Percentiles rank a stretch among this genome's conserved stretches.
phyloP scores from a whole-genome alignment of 2,797 vertebrate species.

The Psittacula derbiana region DNA sequence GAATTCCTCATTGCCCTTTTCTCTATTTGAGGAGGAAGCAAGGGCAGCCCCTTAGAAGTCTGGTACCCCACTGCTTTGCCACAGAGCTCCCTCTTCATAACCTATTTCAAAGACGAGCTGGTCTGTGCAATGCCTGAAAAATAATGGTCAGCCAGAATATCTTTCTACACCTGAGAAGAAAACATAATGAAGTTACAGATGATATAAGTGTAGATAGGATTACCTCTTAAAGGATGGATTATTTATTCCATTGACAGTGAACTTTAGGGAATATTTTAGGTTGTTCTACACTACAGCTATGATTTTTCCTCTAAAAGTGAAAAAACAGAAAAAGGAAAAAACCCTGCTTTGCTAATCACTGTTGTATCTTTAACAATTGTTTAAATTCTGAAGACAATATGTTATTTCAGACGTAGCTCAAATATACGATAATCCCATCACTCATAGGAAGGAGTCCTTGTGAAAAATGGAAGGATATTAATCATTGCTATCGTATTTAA shows the following conservation, averaged over 20 bases:
- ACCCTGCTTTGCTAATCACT: not conserved
- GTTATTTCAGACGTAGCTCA: not conserved
- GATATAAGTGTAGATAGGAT: not conserved
- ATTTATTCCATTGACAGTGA: not conserved
- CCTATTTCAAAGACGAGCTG: not conserved
- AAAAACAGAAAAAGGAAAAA: not conserved
- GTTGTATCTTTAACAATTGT: accelerated
- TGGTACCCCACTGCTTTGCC: accelerated
- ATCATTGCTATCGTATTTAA: not conserved
- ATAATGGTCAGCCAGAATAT: not conserved
- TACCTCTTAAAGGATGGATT: not conserved
- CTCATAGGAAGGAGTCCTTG: not conserved
- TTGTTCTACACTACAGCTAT: not conserved
- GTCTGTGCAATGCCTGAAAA: not conserved
- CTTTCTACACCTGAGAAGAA: not conserved
- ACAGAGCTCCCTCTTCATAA: accelerated
- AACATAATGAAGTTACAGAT: not conserved
- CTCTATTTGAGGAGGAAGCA: not conserved
- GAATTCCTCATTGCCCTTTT: no score
- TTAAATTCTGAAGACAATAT: not conserved
- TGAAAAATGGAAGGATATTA: not conserved
- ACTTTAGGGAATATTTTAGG: not conserved
- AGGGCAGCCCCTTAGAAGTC: accelerated
- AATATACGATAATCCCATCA: not conserved
- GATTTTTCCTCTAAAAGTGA: not conserved